phyloP scores from a whole-genome alignment of 2,113 vertebrate species.

The Lota lota region DNA sequence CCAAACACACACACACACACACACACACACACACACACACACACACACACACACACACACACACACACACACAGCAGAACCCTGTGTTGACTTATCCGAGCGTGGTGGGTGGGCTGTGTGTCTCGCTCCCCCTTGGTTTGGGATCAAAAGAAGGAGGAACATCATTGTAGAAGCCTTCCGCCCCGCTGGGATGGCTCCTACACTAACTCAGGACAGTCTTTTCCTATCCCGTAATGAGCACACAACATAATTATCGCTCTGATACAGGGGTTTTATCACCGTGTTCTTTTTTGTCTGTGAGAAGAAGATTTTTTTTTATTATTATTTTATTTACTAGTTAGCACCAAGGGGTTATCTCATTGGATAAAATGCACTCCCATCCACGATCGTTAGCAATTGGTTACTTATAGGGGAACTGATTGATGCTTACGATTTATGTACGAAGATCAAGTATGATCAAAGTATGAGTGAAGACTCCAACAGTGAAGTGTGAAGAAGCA shows the following conservation, averaged over 20 bases:
- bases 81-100: slow-evolving; percentile 13
- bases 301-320: no score
- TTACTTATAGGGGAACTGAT: no score
- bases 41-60: background rate
- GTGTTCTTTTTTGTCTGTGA: background rate
- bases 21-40: background rate
- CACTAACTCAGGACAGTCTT: slow-evolving; percentile 21
- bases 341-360: no score
- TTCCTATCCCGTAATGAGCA: slow-evolving; percentile 15
- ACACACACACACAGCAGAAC: background rate
- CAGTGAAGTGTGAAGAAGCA: no score
- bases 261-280: background rate
- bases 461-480: no score
- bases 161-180: slow-evolving; percentile 12
- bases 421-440: no score
- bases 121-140: slow-evolving; percentile 18
- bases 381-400: no score
- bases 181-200: slow-evolving; percentile 10
- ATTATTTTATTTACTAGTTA: no score
- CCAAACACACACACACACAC: background rate
- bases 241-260: slow-evolving; percentile 2
- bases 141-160: slow-evolving; percentile 20
- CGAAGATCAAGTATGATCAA: no score
- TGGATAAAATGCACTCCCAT: no score
- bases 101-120: slow-evolving; percentile 21